These are phyloP conservation scores for Drosophila burlai DNA, from an alignment of 1,140 invertebrate genomes.

Conservation along the genomic window DNA sequence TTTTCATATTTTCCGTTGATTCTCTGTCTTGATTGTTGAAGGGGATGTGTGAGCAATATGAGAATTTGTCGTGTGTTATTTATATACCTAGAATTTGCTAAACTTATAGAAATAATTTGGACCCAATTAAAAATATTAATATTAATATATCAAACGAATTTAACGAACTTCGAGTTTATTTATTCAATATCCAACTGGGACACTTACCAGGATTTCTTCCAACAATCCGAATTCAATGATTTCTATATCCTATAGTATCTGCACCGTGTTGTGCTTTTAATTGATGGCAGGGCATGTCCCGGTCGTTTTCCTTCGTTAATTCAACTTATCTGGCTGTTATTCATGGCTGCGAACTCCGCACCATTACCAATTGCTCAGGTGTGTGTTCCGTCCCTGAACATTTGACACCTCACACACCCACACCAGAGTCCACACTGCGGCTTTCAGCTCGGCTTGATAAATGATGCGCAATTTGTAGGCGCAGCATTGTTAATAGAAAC, in stretches of 20 bases:
- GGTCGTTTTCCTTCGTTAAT: slow-evolving; percentile 17
- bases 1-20: slow-evolving; percentile 14
- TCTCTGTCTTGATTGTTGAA: slow-evolving; percentile 16
- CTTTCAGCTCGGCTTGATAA: slow-evolving; percentile 65
- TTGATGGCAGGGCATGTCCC: slow-evolving; percentile 32
- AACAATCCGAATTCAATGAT: neutral
- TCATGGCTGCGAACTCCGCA: slow-evolving; percentile 42
- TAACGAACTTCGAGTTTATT: no score
- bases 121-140: neutral
- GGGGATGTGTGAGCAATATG: neutral
- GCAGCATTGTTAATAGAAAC: slow-evolving; percentile 82
- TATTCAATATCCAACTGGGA: neutral
- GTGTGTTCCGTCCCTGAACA: slow-evolving; percentile 55
- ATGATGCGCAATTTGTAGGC: slow-evolving; percentile 79
- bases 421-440: slow-evolving; percentile 19
- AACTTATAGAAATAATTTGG: neutral
- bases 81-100: neutral
- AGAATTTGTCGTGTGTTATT: neutral
- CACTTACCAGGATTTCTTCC: neutral
- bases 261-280: neutral
- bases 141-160: neutral
- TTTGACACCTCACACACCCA: slow-evolving; percentile 36
- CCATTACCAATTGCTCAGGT: slow-evolving; percentile 77
- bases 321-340: slow-evolving; percentile 30
- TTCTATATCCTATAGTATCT: neutral